These are phyloP conservation scores for Machimus rusticus DNA, from an alignment of 2,888 invertebrate genomes.

Conservation along the genomic window DNA sequence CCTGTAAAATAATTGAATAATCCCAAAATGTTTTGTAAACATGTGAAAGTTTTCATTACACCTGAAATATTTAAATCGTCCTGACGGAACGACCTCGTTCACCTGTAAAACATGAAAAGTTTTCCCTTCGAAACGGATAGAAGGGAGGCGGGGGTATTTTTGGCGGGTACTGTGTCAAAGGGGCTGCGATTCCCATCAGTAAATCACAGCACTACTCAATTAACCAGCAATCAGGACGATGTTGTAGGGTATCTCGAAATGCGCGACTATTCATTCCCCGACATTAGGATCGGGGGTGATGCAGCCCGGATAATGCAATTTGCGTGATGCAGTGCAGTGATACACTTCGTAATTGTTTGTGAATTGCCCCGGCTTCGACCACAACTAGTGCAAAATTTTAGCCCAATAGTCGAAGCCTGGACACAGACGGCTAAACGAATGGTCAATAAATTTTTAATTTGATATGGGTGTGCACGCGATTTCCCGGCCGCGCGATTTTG, in stretches of 20 bases:
- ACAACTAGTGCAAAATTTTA: not conserved
- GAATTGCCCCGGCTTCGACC: not conserved
- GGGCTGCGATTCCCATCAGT: not conserved
- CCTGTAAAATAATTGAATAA: not conserved
- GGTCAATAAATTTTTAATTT: conserved; percentile 5
- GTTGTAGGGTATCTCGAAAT: not conserved
- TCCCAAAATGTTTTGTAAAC: not conserved
- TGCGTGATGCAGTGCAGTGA: conserved; percentile 9
- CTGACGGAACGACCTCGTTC: not conserved
- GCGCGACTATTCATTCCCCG: not conserved
- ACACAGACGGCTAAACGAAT: not conserved
- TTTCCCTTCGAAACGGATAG: not conserved
- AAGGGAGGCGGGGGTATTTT: not conserved
- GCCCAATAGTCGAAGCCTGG: not conserved
- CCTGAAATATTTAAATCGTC: conserved; percentile 1
- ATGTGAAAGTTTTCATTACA: not conserved
- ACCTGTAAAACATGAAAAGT: not conserved
- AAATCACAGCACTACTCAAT: conserved; percentile 1
- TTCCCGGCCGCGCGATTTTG: not conserved
- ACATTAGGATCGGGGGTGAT: not conserved
- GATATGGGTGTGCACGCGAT: not conserved
- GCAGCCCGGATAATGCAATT: not conserved
- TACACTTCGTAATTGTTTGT: conserved; percentile 10
- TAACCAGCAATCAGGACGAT: not conserved
- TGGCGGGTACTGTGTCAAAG: not conserved